A percentile compares a stretch with the other conserved stretches of the same genome.
Conservation (phyloP, 2,797 vertebrate species). For the Choloepus didactylus region DNA sequence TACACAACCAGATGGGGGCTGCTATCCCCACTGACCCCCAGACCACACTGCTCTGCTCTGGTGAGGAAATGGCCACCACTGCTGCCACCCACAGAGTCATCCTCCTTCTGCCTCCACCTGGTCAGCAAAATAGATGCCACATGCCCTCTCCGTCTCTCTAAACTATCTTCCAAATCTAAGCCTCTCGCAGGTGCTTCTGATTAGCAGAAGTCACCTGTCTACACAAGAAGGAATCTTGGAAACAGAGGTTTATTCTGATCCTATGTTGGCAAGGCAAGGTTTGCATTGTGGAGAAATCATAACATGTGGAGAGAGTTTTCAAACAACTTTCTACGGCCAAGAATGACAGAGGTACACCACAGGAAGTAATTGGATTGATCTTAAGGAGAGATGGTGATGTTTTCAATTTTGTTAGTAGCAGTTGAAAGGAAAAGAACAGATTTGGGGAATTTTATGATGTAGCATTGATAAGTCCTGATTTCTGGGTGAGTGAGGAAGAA, state of each 20-base stretch:
- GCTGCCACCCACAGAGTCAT: no score
- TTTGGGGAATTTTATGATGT: neutral
- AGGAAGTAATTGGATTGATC: neutral
- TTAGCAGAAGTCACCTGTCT: neutral
- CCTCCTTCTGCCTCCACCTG: neutral
- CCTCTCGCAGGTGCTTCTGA: neutral
- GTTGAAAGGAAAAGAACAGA: neutral
- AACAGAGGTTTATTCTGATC: neutral
- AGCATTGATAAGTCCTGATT: neutral
- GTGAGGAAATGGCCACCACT: neutral
- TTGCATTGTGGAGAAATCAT: neutral
- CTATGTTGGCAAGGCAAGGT: neutral
- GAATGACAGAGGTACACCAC: neutral
- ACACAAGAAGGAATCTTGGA: neutral
- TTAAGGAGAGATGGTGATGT: neutral
- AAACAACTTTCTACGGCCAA: neutral
- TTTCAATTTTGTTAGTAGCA: neutral
- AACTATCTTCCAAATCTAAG: neutral
- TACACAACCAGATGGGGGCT: neutral
- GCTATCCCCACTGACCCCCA: neutral
- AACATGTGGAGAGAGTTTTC: neutral
- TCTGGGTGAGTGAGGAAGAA: neutral
- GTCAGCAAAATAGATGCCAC: no score
- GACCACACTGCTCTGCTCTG: neutral
- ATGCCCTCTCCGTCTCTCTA: neutral